Base-by-base conservation (phyloP, 2,113 vertebrate genomes). In the Rhinopithecus roxellana region DNA sequence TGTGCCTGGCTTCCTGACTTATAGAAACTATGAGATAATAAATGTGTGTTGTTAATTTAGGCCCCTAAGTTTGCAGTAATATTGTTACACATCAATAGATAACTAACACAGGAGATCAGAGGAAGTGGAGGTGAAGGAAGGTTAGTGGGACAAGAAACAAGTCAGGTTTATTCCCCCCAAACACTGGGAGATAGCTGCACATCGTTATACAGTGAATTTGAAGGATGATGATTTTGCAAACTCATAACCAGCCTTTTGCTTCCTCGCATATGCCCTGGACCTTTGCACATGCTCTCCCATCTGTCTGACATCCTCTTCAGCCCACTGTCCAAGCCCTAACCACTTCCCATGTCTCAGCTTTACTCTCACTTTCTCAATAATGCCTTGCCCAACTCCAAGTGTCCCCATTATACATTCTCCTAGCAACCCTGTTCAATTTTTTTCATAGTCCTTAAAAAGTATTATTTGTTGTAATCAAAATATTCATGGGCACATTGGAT, bases 101-200 rank as follows among this genome's bases (percentile, higher is more conserved):
- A 43, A 78, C 75, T 32, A 69, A 89, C 2, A 16, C 30, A 43
- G 86, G 80, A 72, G 20, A 27, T 81, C 52, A 74, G 79, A 90
- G 80, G 27, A 48, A 40, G 69, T 16, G 6, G 32, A 40, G 32
- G 61, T 35, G 43, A 25, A 9, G 45, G 30, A 5, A 52, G 59
- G 20, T 35, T 8, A 50, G 32, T 17, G n/a, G 64, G 25, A 93
- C 72, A 89, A 16, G 78, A 52, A 84, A n/a, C 38, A 50, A 55
- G 32, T 35, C 30, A 17, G 75, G 78, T 40, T 74, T 25, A 61
- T 43, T 38, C 2, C 55, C n/a, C 43, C 0, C 14, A 52, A 27
- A 55, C 5, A 14, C 0, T 22, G 40, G 57, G 32, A 86, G 67
- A 55, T 0, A 27, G 52, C 0, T 32, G 52, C 11, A 25, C 23